Base-by-base conservation (phyloP, 2,888 invertebrate species). In the Tetragnatha montana region DNA sequence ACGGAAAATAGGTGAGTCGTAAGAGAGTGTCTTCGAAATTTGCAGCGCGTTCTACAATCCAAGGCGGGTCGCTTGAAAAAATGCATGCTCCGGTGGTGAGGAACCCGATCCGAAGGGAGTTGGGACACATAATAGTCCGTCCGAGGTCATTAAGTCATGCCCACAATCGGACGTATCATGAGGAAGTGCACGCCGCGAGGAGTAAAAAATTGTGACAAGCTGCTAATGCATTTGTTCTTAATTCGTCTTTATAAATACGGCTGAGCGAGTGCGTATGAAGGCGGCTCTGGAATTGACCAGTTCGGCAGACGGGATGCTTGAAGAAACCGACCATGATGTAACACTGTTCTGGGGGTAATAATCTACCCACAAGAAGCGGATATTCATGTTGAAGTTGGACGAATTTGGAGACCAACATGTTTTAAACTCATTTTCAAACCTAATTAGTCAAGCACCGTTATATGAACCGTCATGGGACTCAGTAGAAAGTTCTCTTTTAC, bases 121-220 rank as follows among this genome's bases (percentile, higher is more conserved):
- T 82, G 71, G 19, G 87, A 87, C 75, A 81, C 87, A 76, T 81
- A 87, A 87, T 87, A 81, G 81, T 68, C 81, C 50, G 17, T 4
- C 75, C 87, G 87, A 87, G 87, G 87, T 87, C 87, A 87, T 51
- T 17, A 22, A 35, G 22, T 19, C 79, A 69, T 60, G 22, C 69
- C 68, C 69, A 81, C 87, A 87, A 75, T 81, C 76, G 76, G 87
- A 76, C 50, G 76, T 50, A 74, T 17, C 74, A 81, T 35, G n/a
- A 79, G 79, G 73, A 79, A 70, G 81, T 71, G 74, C 22, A 82
- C 70, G 81, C 81, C 71, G 47, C 71, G 49, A 49, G 50, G 12
- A 84, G 70, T 78, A 50, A 85, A 78, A 70, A 85, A 73, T 19
- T 73, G 76, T 51, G 86, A 86, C 86, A 86, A 73, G 22, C 79